Conservation (phyloP, 2,888 invertebrate genomes). For the Autographa pulchrina region DNA sequence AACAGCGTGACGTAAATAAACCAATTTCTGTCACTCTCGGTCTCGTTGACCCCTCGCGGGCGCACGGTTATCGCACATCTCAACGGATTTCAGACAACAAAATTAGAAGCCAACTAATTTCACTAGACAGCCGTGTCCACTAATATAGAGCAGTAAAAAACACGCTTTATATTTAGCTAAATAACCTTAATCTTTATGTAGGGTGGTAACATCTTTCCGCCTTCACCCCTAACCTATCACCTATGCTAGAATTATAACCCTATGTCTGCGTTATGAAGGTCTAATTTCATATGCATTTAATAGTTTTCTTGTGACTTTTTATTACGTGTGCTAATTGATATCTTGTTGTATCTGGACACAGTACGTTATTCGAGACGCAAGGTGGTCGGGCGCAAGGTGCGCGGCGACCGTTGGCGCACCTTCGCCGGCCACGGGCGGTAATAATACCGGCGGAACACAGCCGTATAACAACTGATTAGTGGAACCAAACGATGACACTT, state of each 20-base stretch:
- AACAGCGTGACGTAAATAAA: constrained; percentile 60
- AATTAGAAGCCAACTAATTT: constrained; percentile 75
- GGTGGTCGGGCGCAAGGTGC: constrained; percentile 86
- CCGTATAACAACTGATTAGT: constrained; percentile 85
- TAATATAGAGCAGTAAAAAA: constrained; percentile 82
- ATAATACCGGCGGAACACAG: constrained; percentile 77
- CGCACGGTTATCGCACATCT: constrained; percentile 56
- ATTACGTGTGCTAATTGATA: constrained; percentile 71
- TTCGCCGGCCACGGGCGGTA: constrained; percentile 68
- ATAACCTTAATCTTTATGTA: constrained; percentile 83
- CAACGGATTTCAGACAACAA: constrained; percentile 63
- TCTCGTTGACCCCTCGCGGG: constrained; percentile 49
- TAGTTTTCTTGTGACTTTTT: constrained; percentile 49
- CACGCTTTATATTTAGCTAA: constrained; percentile 81
- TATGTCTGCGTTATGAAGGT: not conserved
- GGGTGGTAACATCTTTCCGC: constrained; percentile 83
- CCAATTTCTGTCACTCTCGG: constrained; percentile 53
- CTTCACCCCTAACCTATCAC: constrained; percentile 52
- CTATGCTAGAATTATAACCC: constrained; percentile 22
- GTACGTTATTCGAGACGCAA: constrained; percentile 81
- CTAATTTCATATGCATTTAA: not conserved
- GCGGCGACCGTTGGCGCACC: constrained; percentile 83
- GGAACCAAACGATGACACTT: constrained; percentile 69
- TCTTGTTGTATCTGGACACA: constrained; percentile 80
- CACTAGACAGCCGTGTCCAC: constrained; percentile 87